A percentile compares a stretch with the other conserved stretches of the same genome.
Evolutionary conservation across 2,113 vertebrate genomes (phyloP).

Genomic region (Nibea coibor): DNA sequence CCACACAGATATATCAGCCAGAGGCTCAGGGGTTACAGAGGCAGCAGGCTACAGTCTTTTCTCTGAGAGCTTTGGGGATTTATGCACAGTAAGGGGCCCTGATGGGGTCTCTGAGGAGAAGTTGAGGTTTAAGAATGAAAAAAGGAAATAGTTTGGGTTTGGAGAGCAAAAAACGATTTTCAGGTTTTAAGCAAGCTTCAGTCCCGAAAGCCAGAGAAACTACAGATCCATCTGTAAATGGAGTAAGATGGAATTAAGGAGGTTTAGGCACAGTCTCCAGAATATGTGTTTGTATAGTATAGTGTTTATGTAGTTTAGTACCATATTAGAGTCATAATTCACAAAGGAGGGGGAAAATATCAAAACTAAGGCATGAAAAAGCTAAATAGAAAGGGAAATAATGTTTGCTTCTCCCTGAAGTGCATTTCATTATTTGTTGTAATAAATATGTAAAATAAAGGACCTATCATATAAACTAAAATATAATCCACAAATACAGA

Average conservation of each 20-base stretch:
- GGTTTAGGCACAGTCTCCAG: constrained; percentile 8
- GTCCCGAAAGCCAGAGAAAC: constrained; percentile 18
- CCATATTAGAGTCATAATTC: background rate
- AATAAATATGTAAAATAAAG: constrained; percentile 5
- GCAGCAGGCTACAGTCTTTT: constrained; percentile 24
- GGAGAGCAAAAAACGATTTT: constrained; percentile 11
- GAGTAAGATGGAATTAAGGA: constrained; percentile 13
- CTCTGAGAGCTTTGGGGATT: constrained; percentile 45
- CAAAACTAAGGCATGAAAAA: background rate
- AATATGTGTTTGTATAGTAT: background rate
- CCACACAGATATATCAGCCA: constrained; percentile 40
- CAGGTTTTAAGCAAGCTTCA: constrained; percentile 12
- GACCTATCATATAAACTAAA: background rate
- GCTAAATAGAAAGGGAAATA: background rate
- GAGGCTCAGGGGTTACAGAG: constrained; percentile 42
- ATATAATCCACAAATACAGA: constrained; percentile 4
- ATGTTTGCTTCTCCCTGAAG: background rate
- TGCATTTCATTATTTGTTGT: background rate
- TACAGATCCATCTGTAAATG: background rate
- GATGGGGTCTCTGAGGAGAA: constrained; percentile 27
- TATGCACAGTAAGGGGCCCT: constrained; percentile 42
- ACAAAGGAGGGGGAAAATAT: background rate
- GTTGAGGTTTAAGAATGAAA: constrained; percentile 44
- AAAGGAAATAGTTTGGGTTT: constrained; percentile 30
- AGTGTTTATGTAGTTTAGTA: background rate